Conservation (phyloP, 2,797 vertebrate species). For the Psittacula echo region DNA sequence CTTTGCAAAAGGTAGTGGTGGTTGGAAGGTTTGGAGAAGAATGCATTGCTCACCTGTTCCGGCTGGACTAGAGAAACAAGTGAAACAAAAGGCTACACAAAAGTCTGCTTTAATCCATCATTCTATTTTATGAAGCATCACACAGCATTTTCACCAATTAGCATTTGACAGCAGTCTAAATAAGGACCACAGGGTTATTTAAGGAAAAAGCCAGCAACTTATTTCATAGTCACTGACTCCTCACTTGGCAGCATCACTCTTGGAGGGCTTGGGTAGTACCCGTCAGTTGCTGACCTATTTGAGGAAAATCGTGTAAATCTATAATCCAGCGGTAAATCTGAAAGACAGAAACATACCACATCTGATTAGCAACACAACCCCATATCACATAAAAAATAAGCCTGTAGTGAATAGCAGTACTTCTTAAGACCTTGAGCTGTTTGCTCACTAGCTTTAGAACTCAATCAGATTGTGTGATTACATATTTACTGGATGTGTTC, state of each 20-base stretch:
- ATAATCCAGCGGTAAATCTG: conserved; percentile 95
- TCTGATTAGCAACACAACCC: conserved; percentile 51
- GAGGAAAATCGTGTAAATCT: conserved; percentile 91
- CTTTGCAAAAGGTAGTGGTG: background rate
- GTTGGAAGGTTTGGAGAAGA: background rate
- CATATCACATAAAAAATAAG: conserved; percentile 33
- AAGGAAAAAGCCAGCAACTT: conserved; percentile 20
- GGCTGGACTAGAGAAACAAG: background rate
- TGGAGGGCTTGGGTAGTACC: conserved; percentile 91
- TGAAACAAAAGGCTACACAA: conserved; percentile 41
- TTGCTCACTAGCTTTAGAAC: conserved; percentile 30
- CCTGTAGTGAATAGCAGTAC: background rate
- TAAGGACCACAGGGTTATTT: conserved; percentile 20
- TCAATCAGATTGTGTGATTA: conserved; percentile 35
- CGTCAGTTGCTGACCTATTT: conserved; percentile 85
- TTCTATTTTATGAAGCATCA: conserved; percentile 62
- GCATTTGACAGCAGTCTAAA: conserved; percentile 49
- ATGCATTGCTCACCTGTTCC: background rate
- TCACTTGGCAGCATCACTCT: conserved; percentile 82
- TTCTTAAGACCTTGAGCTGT: conserved; percentile 56
- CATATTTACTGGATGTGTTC: conserved; percentile 39
- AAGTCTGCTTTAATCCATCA: conserved; percentile 58
- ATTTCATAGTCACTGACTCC: conserved; percentile 66
- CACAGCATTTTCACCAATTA: conserved; percentile 53
- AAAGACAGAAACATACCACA: conserved; percentile 56